These are phyloP conservation scores for Acleris sparsana DNA, from an alignment of 2,888 invertebrate genomes.

Conservation along the genomic window DNA sequence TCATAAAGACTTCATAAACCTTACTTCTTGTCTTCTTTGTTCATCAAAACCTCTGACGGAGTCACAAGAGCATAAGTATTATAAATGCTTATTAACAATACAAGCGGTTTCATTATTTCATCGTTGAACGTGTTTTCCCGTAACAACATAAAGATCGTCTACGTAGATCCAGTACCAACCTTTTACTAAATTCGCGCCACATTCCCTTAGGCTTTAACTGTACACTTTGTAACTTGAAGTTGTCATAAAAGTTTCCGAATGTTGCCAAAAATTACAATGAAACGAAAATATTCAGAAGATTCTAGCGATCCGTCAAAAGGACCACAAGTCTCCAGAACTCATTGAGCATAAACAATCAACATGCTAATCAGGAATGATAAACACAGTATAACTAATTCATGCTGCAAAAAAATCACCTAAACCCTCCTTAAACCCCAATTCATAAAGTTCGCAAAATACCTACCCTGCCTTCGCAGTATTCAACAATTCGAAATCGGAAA, in stretches of 20 bases:
- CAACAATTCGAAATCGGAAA: slow-evolving; percentile 43
- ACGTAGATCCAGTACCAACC: slow-evolving; percentile 17
- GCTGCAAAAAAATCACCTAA: neutral
- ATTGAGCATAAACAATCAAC: slow-evolving; percentile 13
- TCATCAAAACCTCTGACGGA: neutral
- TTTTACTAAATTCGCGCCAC: slow-evolving; percentile 29
- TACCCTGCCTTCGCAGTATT: slow-evolving; percentile 32
- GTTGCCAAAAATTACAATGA: slow-evolving; percentile 8
- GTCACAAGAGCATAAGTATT: neutral
- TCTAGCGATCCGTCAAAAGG: neutral
- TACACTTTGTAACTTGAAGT: slow-evolving; percentile 37
- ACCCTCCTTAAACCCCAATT: neutral
- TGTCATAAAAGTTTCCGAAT: slow-evolving; percentile 32
- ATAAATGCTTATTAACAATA: neutral
- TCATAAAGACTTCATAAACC: no score
- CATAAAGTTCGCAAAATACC: slow-evolving; percentile 18
- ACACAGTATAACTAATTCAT: neutral
- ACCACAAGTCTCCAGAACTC: neutral
- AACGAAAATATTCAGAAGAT: neutral
- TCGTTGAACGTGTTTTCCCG: neutral
- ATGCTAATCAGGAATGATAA: neutral
- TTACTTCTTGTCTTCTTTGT: no score
- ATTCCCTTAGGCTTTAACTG: slow-evolving; percentile 33
- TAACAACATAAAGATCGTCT: slow-evolving; percentile 10
- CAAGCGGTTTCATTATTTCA: neutral